Evolutionary conservation across 2,797 vertebrate genomes (phyloP), one percentile per base, ranked within the genome.

Genomic region (Anas bahamensis): DNA sequence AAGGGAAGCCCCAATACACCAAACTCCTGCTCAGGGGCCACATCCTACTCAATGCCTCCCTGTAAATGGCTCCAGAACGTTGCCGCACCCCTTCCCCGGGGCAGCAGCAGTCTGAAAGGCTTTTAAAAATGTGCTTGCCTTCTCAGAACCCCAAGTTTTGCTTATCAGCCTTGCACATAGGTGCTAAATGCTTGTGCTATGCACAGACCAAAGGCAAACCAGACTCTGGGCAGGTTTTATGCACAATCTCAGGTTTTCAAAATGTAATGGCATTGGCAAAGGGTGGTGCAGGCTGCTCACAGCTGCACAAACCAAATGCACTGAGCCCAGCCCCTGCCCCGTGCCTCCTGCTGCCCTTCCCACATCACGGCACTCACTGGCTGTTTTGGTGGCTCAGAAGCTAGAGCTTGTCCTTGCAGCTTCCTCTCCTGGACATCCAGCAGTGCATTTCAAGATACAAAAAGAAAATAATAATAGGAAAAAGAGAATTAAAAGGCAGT

Each of bases 1-100:
- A 52, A 52, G 26, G 50, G 50, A 52, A 52, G 50, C 50, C 15
- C 26, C 24, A 28, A 17, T 52, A 52, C 24, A 28, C 50, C 46
- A 81, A 7, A 13, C 61, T 8, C 1, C 12, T 3, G 1, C 73
- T 7, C 1, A 33, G 0, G 16, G 28, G 23, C 3, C 68, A 53
- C 53, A 63, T 6, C 63, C 86, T 81, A 24, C 80, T 63, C 4
- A 0, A 28, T 33, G 17, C 59, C 56, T 26, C 81, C 0, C 0
- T 18, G 48, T 23, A 31, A 56, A 17, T 24, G 57, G 12, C 10
- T 24, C 55, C 24, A 16, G 41, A 24, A n/a, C n/a, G 28, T 35
- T 13, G 19, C 24, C 26, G 24, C 41, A 14, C 31, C 17, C 17
- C 24, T 21, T 29, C 24, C 41, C 28, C 11, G 6, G 55, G 19